Evolutionary conservation across 2,888 invertebrate genomes (phyloP), one percentile per base, ranked within the genome.

Genomic region (Osedax fenrisi): DNA sequence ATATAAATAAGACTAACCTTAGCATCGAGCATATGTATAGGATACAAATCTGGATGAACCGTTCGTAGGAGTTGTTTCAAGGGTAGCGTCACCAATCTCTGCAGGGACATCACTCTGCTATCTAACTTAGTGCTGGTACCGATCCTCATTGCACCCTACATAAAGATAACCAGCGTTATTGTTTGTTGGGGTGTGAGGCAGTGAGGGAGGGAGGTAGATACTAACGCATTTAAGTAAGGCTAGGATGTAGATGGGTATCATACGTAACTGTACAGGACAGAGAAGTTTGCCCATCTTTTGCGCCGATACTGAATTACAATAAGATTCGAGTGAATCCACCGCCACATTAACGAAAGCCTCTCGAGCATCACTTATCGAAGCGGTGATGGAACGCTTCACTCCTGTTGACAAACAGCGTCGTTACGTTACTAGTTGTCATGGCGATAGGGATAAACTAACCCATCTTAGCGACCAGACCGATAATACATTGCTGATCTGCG

Each of bases 331-430:
- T 77, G 92, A 90, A 87, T 98, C 98, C 76, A 94, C 89, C 0
- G 91, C 92, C 25, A 93, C 94, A 86, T 95, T 97, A 79, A 94
- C 91, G 75, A 98, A 89, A 13, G 97, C 98, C 84, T 98, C 98
- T 62, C 95, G 88, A 0, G 97, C 96, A 85, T 98, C 97, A 3
- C 90, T 87, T 82, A 97, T 86, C 70, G 91, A 92, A 26, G 92
- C 90, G 62, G 90, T 88, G 80, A 91, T 87, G 77, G 92, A 91
- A 66, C 94, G 88, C 85, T 98, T 97, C 76, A 94, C 95, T 77
- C 95, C 91, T 90, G 83, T 41, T 5, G 41, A n/a, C n/a, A n/a
- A n/a, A n/a, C n/a, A n/a, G n/a, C n/a, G n/a, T n/a, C n/a, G n/a
- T n/a, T n/a, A n/a, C n/a, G n/a, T n/a, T n/a, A n/a, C n/a, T n/a